phyloP scores from a whole-genome alignment of 23 tunicate genomes.

The Phallusia fumigata region DNA sequence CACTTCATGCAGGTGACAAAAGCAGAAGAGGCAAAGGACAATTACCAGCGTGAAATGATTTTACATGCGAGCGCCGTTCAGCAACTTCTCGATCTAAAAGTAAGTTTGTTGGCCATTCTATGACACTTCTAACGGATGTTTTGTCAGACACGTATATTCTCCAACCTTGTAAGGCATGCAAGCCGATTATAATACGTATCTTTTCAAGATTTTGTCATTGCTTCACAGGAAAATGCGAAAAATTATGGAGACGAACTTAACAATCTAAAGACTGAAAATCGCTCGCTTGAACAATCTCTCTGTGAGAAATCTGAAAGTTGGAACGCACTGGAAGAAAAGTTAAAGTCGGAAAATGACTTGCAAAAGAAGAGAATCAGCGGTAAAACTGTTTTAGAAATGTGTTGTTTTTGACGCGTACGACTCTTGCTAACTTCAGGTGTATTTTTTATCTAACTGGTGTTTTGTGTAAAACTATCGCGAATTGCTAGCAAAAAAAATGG shows the following conservation, averaged over 20 bases:
- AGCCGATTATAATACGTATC: background rate
- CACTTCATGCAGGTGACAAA: conserved; percentile 30
- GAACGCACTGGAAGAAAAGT: conserved; percentile 42
- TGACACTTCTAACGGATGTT: too few species aligned
- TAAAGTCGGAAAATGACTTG: conserved; percentile 48
- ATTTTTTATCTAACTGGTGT: too few species aligned
- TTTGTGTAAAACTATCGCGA: too few species aligned
- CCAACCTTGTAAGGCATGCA: background rate
- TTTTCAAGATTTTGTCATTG: background rate
- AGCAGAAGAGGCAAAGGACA: conserved; percentile 70
- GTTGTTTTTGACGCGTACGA: too few species aligned
- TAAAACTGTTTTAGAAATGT: too few species aligned
- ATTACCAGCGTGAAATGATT: conserved; percentile 91
- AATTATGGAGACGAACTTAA: conserved; percentile 29
- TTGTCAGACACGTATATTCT: too few species aligned
- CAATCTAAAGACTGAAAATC: conserved; percentile 5
- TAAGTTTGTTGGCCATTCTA: conserved; percentile 5
- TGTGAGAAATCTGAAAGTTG: conserved; percentile 56
- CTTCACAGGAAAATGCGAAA: conserved; percentile 39
- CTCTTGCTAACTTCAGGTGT: too few species aligned
- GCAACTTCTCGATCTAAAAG: conserved; percentile 65
- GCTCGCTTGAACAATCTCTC: conserved; percentile 26
- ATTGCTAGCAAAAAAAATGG: too few species aligned
- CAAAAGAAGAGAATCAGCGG: conserved; percentile 49
- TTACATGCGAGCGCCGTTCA: conserved; percentile 73